Conservation (phyloP, 2,113 vertebrate species). For the Pseudopipra pipra region DNA sequence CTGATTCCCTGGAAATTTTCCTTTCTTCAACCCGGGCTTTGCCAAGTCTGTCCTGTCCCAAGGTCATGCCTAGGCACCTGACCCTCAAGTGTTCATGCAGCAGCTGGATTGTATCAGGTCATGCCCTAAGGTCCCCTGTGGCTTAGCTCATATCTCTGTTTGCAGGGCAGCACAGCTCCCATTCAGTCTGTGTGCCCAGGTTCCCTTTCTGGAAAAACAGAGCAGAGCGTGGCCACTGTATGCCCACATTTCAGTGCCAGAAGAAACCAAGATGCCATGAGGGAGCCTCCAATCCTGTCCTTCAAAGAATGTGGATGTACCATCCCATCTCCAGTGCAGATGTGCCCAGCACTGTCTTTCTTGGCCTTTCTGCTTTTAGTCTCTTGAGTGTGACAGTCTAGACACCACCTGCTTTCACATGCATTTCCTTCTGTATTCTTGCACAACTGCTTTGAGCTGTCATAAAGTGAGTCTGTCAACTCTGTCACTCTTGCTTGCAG, state of each 20-base stretch:
- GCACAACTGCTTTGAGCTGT: not conserved
- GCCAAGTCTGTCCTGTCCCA: not conserved
- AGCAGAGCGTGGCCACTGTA: accelerated
- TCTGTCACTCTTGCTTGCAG: not conserved
- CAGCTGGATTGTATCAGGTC: not conserved
- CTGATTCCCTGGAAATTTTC: not conserved
- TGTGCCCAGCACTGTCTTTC: accelerated
- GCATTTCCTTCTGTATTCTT: not conserved
- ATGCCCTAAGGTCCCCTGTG: not conserved
- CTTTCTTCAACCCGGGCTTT: not conserved
- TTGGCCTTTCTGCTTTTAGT: not conserved
- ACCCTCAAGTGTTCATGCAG: not conserved
- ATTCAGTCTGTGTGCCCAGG: not conserved
- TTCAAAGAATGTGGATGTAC: not conserved
- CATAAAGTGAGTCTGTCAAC: not conserved
- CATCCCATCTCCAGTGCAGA: not conserved
- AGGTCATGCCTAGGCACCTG: not conserved
- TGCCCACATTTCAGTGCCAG: not conserved
- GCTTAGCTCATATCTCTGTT: not conserved
- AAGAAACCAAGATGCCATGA: not conserved
- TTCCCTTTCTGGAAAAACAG: not conserved
- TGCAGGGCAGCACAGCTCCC: not conserved
- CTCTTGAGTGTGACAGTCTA: accelerated
- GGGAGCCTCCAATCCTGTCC: not conserved
- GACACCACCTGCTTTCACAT: not conserved